Evolutionary conservation across 2,888 invertebrate species (phyloP), one percentile per base, ranked within the genome.

Genomic region (Phengaris arion): DNA sequence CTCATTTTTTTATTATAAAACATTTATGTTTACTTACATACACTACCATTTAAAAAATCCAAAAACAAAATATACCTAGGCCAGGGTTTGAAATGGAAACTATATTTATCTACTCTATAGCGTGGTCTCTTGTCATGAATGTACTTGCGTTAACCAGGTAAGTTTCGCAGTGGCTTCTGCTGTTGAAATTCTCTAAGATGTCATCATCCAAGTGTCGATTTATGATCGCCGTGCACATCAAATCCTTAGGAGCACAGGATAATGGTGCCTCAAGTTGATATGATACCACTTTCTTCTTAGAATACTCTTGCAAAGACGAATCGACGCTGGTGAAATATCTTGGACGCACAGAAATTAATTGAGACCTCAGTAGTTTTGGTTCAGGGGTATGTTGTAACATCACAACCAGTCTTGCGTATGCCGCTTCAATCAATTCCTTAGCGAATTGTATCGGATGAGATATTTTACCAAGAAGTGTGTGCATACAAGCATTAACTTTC

Each of bases 381-480:
- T 76, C 74, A 0, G 77, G 55, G 4, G 76, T 77, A 74, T 83
- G 82, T 2, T 73, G 64, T 4, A 82, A 80, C 12, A 81, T 79
- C 68, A 81, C 79, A 54, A 59, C 46, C 10, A 87, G 78, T 46
- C 85, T 81, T 13, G 79, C 81, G 68, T 85, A 85, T 0, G 85
- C 85, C 0, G 84, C 80, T 74, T 86, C 83, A 12, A 89, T 81
- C 2, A 85, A 77, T 12, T 82, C 79, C 9, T 84, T 81, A 1
- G 84, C 83, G 77, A 89, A 90, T 76, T 90, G 88, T 12, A 83
- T 81, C 3, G 90, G 87, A 76, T 87, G 84, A 0, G 85, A 74
- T 2, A 87, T 85, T 15, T 80, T 82, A 1, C 87, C 89, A 2
- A 85, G 79, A 7, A 89, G 77, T 10, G 79, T 79, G 9, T 83